phyloP scores from a whole-genome alignment of 2,888 invertebrate species.

The Tetrapedia diversipes region DNA sequence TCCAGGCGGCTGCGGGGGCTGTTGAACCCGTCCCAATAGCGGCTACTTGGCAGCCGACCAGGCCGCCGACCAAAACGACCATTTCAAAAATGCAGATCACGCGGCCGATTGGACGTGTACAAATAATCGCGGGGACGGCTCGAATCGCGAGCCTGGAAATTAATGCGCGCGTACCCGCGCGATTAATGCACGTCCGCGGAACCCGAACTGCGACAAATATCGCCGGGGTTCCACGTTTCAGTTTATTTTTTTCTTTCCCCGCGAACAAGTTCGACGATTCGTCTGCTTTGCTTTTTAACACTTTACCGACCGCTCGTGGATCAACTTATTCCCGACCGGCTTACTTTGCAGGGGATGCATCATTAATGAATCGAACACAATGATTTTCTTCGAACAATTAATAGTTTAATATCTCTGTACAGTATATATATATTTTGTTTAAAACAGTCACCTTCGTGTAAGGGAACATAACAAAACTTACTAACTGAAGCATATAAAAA shows the following conservation, averaged over 20 bases:
- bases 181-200: conserved; percentile 38
- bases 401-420: too few relatives aligned
- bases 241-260: neutral
- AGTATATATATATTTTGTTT: too few relatives aligned
- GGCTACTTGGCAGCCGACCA: conserved; percentile 63
- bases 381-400: too few relatives aligned
- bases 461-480: too few relatives aligned
- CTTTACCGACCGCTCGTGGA: too few relatives aligned
- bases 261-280: neutral
- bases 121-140: conserved; percentile 53
- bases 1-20: conserved; percentile 68
- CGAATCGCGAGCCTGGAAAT: conserved; percentile 50
- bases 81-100: conserved; percentile 66
- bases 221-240: neutral
- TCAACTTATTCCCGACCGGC: too few relatives aligned
- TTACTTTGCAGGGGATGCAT: too few relatives aligned
- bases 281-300: too few relatives aligned
- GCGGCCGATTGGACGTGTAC: conserved; percentile 64
- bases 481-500: too few relatives aligned
- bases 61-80: conserved; percentile 41
- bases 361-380: too few relatives aligned
- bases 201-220: neutral
- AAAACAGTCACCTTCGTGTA: too few relatives aligned
- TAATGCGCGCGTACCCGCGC: conserved; percentile 55
- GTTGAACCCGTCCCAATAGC: conserved; percentile 72